Evolutionary conservation across 2,888 invertebrate species (phyloP).

Genomic region (Dicycla oo): DNA sequence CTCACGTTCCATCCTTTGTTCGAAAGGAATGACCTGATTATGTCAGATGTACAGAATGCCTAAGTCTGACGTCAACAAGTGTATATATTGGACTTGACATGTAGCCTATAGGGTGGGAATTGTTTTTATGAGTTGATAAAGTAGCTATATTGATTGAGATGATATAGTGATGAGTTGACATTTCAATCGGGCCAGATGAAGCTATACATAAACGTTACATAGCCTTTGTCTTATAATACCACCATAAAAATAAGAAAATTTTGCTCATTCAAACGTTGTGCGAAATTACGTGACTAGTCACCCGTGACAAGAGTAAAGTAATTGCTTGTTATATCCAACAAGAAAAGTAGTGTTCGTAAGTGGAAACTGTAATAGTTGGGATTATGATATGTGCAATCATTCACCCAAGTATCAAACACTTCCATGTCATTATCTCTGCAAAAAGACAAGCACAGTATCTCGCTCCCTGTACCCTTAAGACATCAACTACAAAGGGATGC

Average conservation of each 20-base stretch:
- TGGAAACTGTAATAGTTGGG: not conserved
- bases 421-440: conserved; percentile 39
- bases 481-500: conserved; percentile 56
- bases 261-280: not conserved
- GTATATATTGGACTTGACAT: conserved; percentile 20
- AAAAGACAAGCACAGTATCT: conserved; percentile 9
- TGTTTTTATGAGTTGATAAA: conserved; percentile 12
- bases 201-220: not conserved
- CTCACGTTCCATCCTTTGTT: conserved; percentile 44
- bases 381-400: not conserved
- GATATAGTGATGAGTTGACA: conserved; percentile 19
- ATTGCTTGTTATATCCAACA: not conserved
- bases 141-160: conserved; percentile 31
- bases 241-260: not conserved
- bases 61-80: conserved; percentile 24
- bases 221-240: not conserved
- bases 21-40: conserved; percentile 40
- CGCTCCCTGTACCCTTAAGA: conserved; percentile 37
- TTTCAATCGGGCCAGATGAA: conserved; percentile 17
- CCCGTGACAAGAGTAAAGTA: too few relatives aligned
- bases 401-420: not conserved
- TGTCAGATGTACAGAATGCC: conserved; percentile 13
- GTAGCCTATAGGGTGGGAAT: conserved; percentile 6
- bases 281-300: too few relatives aligned
- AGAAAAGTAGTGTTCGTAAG: not conserved